These are phyloP conservation scores for Galeopterus variegatus DNA, from an alignment of 2,113 vertebrate genomes.

Conservation along the genomic window DNA sequence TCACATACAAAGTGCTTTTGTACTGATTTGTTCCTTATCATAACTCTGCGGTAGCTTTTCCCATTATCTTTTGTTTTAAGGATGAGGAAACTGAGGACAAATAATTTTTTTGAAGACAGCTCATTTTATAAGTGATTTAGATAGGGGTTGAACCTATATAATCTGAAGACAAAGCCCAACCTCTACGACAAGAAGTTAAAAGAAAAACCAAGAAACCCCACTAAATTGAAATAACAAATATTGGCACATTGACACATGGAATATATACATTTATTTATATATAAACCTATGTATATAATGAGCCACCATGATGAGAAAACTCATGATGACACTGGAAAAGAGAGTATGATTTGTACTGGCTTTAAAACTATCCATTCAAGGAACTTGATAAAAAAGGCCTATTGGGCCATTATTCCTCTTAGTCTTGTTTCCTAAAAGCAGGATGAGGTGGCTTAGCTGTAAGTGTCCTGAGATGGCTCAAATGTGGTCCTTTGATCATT, in stretches of 20 bases:
- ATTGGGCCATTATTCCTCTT: background rate
- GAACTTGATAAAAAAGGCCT: background rate
- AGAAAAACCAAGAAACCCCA: background rate
- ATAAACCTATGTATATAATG: background rate
- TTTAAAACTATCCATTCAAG: background rate
- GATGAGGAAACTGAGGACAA: background rate
- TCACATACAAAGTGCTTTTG: background rate
- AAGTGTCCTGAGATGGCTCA: background rate
- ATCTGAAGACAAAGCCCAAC: background rate
- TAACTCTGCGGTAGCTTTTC: background rate
- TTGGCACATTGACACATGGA: background rate
- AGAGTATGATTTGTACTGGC: background rate
- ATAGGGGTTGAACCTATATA: background rate
- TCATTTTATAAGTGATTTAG: background rate
- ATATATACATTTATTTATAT: background rate
- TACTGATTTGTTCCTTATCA: background rate
- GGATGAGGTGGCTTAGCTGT: background rate
- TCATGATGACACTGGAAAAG: background rate
- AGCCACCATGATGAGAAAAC: background rate
- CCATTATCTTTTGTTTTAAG: conserved; percentile 17
- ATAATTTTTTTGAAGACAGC: background rate
- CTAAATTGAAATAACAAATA: conserved; percentile 32
- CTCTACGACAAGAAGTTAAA: background rate
- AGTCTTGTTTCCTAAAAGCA: background rate
- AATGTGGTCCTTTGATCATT: background rate